phyloP scores from a whole-genome alignment of 2,113 vertebrate genomes.

The Microcebus ravelobensis region DNA sequence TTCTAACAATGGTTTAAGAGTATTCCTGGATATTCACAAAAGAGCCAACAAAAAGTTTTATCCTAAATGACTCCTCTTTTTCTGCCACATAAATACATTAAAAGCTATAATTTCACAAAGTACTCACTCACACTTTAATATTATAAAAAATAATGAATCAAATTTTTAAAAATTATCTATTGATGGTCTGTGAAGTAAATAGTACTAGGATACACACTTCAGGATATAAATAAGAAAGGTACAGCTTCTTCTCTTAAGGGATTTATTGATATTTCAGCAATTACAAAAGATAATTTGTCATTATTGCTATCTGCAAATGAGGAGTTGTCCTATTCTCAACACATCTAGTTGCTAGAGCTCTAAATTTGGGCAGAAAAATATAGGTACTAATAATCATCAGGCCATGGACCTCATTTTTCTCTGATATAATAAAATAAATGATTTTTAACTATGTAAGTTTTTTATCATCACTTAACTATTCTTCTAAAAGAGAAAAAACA shows the following conservation, averaged over 20 bases:
- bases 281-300: not conserved
- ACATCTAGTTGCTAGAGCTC: not conserved
- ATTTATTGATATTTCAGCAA: not conserved
- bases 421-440: not conserved
- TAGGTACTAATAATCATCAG: not conserved
- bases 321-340: not conserved
- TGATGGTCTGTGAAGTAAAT: not conserved
- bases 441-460: not conserved
- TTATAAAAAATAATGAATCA: not conserved
- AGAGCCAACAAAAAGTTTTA: not conserved
- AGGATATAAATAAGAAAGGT: not conserved
- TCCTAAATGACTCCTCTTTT: not conserved
- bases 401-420: not conserved
- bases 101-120: not conserved
- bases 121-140: not conserved
- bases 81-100: not conserved
- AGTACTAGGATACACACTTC: not conserved
- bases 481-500: conserved; percentile 28
- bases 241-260: not conserved
- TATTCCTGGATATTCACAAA: not conserved
- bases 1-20: not conserved
- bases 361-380: conserved; percentile 8
- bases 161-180: not conserved
- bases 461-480: not conserved
- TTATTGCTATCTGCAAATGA: not conserved